Evolutionary conservation across 2,113 vertebrate species (phyloP).

Genomic region (Saccopteryx leptura): DNA sequence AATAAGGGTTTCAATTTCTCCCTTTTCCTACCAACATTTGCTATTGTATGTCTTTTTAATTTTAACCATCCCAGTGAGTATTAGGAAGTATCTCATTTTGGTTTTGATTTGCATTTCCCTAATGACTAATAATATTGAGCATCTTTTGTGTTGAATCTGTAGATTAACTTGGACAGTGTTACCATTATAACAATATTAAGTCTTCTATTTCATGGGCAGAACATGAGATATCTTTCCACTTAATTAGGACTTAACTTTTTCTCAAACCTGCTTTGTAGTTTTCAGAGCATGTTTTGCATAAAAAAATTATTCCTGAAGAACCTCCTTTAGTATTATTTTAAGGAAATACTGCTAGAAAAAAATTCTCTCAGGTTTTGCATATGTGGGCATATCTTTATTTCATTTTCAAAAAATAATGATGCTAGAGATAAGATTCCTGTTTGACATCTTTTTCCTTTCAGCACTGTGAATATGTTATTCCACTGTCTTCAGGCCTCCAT

Average conservation of each 20-base stretch:
- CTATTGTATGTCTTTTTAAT: constrained; percentile 43
- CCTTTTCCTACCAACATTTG: background rate
- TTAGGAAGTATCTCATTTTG: background rate
- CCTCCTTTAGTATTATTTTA: background rate
- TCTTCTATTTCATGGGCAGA: constrained; percentile 19
- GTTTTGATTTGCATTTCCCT: constrained; percentile 32
- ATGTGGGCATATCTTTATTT: constrained; percentile 39
- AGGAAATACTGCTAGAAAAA: background rate
- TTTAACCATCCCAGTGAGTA: background rate
- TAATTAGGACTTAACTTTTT: constrained; percentile 31
- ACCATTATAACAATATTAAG: background rate
- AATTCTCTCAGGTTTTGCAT: background rate
- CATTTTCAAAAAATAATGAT: constrained; percentile 43
- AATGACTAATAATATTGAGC: background rate
- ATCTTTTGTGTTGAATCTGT: constrained; percentile 15
- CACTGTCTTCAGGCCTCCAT: background rate
- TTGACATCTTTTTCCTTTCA: constrained; percentile 6
- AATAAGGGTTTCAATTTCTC: background rate
- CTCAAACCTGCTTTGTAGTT: constrained; percentile 31
- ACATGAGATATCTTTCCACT: background rate
- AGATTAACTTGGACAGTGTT: background rate
- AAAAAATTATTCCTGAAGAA: constrained; percentile 22
- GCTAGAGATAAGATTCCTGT: background rate
- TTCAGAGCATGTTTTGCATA: constrained; percentile 15
- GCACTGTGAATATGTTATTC: background rate